Evolutionary conservation across 1,140 invertebrate genomes (phyloP).

Genomic region (Bombus ignitus): DNA sequence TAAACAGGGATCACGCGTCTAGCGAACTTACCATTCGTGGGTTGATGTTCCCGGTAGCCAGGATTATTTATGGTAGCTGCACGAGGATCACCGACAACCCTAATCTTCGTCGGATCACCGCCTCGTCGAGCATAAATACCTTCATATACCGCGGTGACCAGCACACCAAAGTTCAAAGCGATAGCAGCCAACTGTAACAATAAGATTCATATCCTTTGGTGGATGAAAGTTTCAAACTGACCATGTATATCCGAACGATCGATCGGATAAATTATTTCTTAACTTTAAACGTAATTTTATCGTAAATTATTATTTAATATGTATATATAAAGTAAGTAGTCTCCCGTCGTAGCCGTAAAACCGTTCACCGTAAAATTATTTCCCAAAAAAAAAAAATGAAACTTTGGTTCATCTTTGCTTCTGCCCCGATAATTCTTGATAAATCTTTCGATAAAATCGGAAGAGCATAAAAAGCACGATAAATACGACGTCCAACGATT

Average conservation of each 20-base stretch:
- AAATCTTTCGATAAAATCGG: neutral
- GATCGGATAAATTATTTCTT: neutral
- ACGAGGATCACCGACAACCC: conserved; percentile 83
- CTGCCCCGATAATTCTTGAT: neutral
- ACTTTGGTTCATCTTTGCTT: too few relatives aligned
- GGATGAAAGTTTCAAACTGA: neutral
- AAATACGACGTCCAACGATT: neutral
- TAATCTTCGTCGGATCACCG: conserved; percentile 89
- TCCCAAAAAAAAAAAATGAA: too few relatives aligned
- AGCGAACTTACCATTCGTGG: conserved; percentile 83
- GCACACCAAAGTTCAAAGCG: conserved; percentile 88
- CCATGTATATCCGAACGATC: neutral
- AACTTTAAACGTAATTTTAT: neutral
- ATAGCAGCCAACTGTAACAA: conserved; percentile 89
- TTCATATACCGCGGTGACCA: conserved; percentile 91
- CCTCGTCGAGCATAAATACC: conserved; percentile 87
- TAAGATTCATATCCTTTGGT: neutral
- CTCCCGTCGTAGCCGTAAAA: too few relatives aligned
- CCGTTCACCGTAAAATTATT: too few relatives aligned
- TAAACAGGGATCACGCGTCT: neutral
- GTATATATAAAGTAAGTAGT: too few relatives aligned
- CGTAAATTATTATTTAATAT: too few relatives aligned
- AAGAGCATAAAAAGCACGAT: neutral
- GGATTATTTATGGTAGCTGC: conserved; percentile 92
- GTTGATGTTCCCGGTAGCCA: conserved; percentile 88